Conservation (phyloP, 2,113 vertebrate species). For the Anseranas semipalmata region DNA sequence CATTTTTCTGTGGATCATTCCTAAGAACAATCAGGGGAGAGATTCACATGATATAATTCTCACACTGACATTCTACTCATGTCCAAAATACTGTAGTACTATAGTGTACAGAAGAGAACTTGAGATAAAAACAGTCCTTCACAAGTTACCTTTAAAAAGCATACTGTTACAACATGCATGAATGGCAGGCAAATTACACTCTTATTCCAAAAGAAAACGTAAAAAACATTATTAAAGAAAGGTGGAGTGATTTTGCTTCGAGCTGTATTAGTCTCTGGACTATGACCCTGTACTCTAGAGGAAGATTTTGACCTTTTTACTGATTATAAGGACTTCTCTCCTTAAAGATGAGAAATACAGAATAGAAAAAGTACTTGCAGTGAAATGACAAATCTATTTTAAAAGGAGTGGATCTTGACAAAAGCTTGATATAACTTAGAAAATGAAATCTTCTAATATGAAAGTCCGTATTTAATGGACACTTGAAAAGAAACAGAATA, state of each 20-base stretch:
- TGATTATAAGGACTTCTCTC: neutral
- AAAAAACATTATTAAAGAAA: neutral
- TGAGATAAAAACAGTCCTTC: neutral
- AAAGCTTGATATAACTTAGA: neutral
- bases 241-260: neutral
- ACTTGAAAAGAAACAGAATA: neutral
- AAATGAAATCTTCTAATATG: neutral
- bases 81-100: neutral
- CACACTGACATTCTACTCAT: neutral
- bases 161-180: neutral
- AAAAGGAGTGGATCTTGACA: neutral
- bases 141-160: neutral
- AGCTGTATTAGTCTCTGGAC: neutral
- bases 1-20: neutral
- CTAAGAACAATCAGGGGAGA: neutral
- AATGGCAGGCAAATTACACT: neutral
- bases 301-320: neutral
- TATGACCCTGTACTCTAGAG: neutral
- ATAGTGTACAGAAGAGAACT: neutral
- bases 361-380: neutral
- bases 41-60: neutral
- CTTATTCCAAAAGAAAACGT: neutral
- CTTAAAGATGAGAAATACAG: neutral
- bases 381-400: neutral
- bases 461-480: neutral